Evolutionary conservation across 37 sponge, comb jelly and placozoan genomes (phyloP), one percentile per base, ranked within the genome.

Genomic region (Halichondria panicea): DNA sequence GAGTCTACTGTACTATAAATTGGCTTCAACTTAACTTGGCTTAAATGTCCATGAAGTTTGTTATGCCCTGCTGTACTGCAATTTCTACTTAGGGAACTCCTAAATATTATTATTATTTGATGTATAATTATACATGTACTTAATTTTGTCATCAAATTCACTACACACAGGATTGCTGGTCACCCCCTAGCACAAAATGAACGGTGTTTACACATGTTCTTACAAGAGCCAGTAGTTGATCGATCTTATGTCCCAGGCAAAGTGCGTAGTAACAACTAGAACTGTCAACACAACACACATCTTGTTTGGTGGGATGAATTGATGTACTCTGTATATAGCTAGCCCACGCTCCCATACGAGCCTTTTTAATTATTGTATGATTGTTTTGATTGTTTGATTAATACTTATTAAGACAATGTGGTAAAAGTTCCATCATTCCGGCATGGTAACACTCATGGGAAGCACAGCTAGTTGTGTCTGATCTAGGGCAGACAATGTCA

Each of bases 101-200:
- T n/a, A n/a, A n/a, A n/a, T n/a, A n/a, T n/a, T n/a, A n/a, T n/a
- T n/a, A n/a, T n/a, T n/a, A n/a, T n/a, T n/a, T n/a, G n/a, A n/a
- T n/a, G n/a, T n/a, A n/a, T n/a, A n/a, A n/a, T n/a, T n/a, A n/a
- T n/a, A n/a, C n/a, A n/a, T n/a, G n/a, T n/a, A n/a, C n/a, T n/a
- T n/a, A n/a, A n/a, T n/a, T n/a, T n/a, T n/a, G n/a, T n/a, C n/a
- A n/a, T n/a, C n/a, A n/a, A n/a, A n/a, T n/a, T n/a, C n/a, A n/a
- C n/a, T n/a, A n/a, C n/a, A n/a, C n/a, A 12, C 73, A 96, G 97
- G 46, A 92, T 98, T 24, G 91, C 99, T 46, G 94, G 99, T 55
- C 99, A 98, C 43, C 99, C 99, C 13, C 56, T 98, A 63, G 99
- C 99, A 55, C 99, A 98, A 72, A 93, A 93, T 59, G 99, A 98